Evolutionary conservation across 2,888 invertebrate species (phyloP).

Genomic region (Drosophila falleni): DNA sequence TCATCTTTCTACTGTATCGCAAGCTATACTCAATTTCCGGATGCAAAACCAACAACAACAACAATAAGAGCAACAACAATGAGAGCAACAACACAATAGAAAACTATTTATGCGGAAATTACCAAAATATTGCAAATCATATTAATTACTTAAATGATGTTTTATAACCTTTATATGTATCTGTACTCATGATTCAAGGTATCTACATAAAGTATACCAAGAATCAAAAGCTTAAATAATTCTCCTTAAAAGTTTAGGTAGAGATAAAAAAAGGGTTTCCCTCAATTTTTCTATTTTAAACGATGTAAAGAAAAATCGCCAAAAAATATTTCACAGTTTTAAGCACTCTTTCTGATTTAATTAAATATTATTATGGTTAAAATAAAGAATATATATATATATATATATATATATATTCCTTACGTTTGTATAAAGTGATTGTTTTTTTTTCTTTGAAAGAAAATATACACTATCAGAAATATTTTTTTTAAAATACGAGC

Average conservation of each 20-base stretch:
- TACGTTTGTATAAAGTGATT: neutral
- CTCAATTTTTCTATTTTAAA: too few species aligned
- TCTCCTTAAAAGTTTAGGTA: too few species aligned
- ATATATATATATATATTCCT: neutral
- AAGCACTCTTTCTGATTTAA: too few species aligned
- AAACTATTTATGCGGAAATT: conserved; percentile 44
- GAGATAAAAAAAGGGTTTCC: too few species aligned
- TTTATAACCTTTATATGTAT: neutral
- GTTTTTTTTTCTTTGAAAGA: neutral
- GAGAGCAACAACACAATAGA: conserved; percentile 25
- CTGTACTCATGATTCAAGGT: too few species aligned
- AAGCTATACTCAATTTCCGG: conserved; percentile 58
- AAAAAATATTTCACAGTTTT: too few species aligned
- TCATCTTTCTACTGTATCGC: conserved; percentile 54
- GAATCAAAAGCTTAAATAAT: too few species aligned
- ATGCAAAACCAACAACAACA: conserved; percentile 15
- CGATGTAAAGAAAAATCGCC: too few species aligned
- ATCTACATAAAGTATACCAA: too few species aligned
- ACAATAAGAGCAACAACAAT: neutral
- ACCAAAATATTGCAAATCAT: conserved; percentile 21
- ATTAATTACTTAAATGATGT: conserved; percentile 21
- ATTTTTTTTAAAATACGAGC: neutral
- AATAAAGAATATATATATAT: neutral
- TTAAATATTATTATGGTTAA: neutral
- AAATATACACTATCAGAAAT: conserved; percentile 2